Conservation (phyloP, 2,797 vertebrate genomes). For the Okamejei kenojei region DNA sequence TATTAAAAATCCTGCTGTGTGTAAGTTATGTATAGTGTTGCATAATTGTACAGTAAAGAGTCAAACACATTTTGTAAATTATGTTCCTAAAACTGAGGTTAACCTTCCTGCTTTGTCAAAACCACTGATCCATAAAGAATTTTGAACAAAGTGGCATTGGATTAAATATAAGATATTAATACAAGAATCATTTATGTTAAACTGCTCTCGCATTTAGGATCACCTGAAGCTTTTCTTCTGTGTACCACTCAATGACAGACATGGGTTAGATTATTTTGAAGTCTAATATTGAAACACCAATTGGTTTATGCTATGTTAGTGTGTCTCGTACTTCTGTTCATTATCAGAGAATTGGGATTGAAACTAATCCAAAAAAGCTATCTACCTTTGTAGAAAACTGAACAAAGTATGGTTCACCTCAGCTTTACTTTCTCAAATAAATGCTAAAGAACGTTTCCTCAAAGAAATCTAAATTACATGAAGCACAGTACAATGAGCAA, state of each 20-base stretch:
- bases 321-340: not conserved
- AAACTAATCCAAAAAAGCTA: not conserved
- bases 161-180: conserved; percentile 7
- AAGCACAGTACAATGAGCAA: not conserved
- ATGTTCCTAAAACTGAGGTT: conserved; percentile 22
- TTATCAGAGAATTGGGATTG: not conserved
- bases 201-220: not conserved
- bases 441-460: not conserved
- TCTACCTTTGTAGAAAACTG: not conserved
- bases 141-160: not conserved
- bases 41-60: conserved; percentile 31
- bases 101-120: conserved; percentile 22
- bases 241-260: not conserved
- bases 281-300: not conserved
- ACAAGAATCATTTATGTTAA: not conserved
- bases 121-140: not conserved
- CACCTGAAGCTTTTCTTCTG: not conserved
- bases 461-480: not conserved
- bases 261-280: not conserved
- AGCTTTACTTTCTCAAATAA: not conserved
- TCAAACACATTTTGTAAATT: conserved; percentile 26
- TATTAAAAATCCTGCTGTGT: conserved; percentile 12
- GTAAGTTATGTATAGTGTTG: conserved; percentile 18
- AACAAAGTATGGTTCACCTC: not conserved
- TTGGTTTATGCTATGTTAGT: not conserved